Evolutionary conservation across 2,888 invertebrate genomes (phyloP), one percentile per base, ranked within the genome.

Genomic region (Lysandra bellargus): DNA sequence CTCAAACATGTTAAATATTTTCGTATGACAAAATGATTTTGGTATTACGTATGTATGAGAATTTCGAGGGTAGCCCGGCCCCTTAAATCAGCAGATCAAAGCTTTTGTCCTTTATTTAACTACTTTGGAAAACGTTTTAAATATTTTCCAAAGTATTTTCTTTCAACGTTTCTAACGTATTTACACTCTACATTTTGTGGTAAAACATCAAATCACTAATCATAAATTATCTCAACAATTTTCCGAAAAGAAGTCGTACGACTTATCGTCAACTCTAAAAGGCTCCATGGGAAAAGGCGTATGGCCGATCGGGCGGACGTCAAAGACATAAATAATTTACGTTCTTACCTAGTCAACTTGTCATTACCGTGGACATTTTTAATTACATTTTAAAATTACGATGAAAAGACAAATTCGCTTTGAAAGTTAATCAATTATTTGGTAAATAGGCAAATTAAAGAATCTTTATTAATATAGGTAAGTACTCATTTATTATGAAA

Each of bases 311-410:
- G 81, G 79, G 78, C 80, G 80, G 75, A 74, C 78, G 79, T 64
- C 80, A 77, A 76, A 75, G 79, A 37, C 74, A 80, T 82, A 79
- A 81, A 82, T 82, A 78, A 82, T 80, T 78, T 80, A 79, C 57
- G 44, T n/a, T 76, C 60, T 72, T 60, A 60, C 44, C 23, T 60
- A 61, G 78, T 74, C 53, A 40, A 57, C 79, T 75, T 80, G 82
- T 82, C 80, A 82, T 83, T 83, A 81, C 33, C n/a, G 77, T 57
- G 33, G 61, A 37, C 44, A 80, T 80, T 81, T 81, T 81, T 83
- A 83, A 83, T 83, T 82, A 80, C 78, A 75, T 72, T 75, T 49
- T 73, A 49, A 80, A 17, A 64, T 80, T 69, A 75, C 53, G 78
- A 57, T 77, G 57, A 49, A 80, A 79, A 75, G 44, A 49, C 73